Percentiles rank a stretch among this genome's conserved stretches.
Evolutionary conservation across 2,797 vertebrate species (phyloP).

Genomic region (Trachurus trachurus): DNA sequence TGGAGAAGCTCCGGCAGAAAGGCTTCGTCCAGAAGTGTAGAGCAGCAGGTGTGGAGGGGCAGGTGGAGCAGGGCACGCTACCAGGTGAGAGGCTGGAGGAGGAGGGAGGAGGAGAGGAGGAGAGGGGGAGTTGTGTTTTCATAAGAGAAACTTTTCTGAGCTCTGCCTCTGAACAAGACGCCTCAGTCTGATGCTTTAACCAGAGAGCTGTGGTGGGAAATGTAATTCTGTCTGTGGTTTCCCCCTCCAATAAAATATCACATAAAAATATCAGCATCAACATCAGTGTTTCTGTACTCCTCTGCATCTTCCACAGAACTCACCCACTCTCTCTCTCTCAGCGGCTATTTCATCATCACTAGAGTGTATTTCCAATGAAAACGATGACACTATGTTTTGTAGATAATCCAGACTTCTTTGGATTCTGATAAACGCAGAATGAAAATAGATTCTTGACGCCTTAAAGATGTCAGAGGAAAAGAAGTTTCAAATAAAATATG

Average conservation of each 20-base stretch:
- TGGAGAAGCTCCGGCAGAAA: slow-evolving; percentile 96
- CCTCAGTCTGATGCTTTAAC: too few species aligned
- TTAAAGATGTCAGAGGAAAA: too few species aligned
- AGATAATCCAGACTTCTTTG: background rate
- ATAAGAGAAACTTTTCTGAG: background rate
- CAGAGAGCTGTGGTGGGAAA: background rate
- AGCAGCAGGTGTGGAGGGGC: slow-evolving; percentile 94
- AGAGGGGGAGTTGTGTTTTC: background rate
- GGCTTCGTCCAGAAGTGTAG: slow-evolving; percentile 96
- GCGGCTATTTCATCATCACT: background rate
- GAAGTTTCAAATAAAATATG: too few species aligned
- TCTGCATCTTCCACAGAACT: background rate
- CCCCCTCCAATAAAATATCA: background rate
- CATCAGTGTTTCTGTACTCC: background rate
- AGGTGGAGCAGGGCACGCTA: slow-evolving; percentile 87
- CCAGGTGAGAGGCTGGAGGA: slow-evolving; percentile 84
- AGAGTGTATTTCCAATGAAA: background rate
- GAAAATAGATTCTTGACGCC: too few species aligned
- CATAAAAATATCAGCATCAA: background rate
- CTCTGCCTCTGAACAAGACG: background rate
- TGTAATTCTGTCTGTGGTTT: background rate
- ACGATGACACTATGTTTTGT: background rate
- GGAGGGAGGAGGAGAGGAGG: slow-evolving; percentile 56
- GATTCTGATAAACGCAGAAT: too few species aligned
- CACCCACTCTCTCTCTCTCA: too few species aligned